phyloP scores from a whole-genome alignment of 1,140 invertebrate genomes.

The Drosophila mojavensis region DNA sequence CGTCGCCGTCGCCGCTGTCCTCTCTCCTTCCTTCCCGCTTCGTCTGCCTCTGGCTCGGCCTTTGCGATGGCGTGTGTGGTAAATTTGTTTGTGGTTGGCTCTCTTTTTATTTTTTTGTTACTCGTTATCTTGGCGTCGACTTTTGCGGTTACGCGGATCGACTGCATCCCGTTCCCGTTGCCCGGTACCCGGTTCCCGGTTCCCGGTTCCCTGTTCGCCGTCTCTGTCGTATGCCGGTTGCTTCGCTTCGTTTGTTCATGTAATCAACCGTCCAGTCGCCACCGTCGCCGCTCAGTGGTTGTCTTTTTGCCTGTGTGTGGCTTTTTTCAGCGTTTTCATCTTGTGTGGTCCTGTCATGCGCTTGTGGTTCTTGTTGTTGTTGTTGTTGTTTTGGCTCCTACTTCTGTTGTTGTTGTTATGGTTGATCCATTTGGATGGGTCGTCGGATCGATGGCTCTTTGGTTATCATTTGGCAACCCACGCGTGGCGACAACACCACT shows the following conservation, averaged over 20 bases:
- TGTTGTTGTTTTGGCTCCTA: slow-evolving; percentile 15
- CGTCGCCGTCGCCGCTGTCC: not conserved
- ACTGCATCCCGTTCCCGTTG: slow-evolving; percentile 34
- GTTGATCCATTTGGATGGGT: slow-evolving; percentile 46
- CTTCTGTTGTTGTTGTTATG: slow-evolving; percentile 41
- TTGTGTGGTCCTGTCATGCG: slow-evolving; percentile 79
- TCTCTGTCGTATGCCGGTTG: slow-evolving; percentile 20
- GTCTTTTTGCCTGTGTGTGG: slow-evolving; percentile 57
- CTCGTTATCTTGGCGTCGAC: slow-evolving; percentile 79
- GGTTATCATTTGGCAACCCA: slow-evolving; percentile 75
- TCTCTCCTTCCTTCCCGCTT: not conserved
- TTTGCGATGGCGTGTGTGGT: slow-evolving; percentile 66
- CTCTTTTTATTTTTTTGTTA: slow-evolving; percentile 44
- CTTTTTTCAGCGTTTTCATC: slow-evolving; percentile 64
- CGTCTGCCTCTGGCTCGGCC: slow-evolving; percentile 1
- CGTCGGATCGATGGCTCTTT: slow-evolving; percentile 67
- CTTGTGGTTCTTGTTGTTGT: slow-evolving; percentile 15
- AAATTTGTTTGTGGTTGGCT: slow-evolving; percentile 55
- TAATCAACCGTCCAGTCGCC: slow-evolving; percentile 75
- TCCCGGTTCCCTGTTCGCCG: not conserved
- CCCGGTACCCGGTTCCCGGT: slow-evolving; percentile 1
- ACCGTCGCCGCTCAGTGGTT: slow-evolving; percentile 47
- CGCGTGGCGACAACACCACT: slow-evolving; percentile 65
- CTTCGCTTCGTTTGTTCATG: slow-evolving; percentile 75
- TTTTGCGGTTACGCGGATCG: slow-evolving; percentile 69